Percentiles rank a stretch among this genome's conserved stretches.
Evolutionary conservation across 2,113 vertebrate genomes (phyloP).

Genomic region (Bos taurus): ARS-UCD2.0 NC_037328.1:15170001-15170500

Average conservation of each 20-base stretch:
- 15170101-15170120: rapidly evolving
- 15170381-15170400: neutral
- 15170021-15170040: neutral
- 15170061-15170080: neutral
- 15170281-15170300: too few species aligned
- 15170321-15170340: too few species aligned
- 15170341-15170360: too few species aligned
- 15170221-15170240: too few species aligned
- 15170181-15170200: neutral
- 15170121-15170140: neutral
- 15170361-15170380: neutral
- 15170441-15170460: neutral
- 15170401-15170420: neutral
- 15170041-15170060: neutral
- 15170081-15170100: neutral
- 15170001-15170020: neutral
- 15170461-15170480: too few species aligned
- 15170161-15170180: neutral
- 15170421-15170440: neutral
- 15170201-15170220: neutral
- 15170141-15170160: neutral
- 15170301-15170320: too few species aligned
- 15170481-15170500: too few species aligned
- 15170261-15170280: too few species aligned
- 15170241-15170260: too few species aligned